phyloP scores from a whole-genome alignment of 1,140 invertebrate genomes.

The Drosophila virilis region DNA sequence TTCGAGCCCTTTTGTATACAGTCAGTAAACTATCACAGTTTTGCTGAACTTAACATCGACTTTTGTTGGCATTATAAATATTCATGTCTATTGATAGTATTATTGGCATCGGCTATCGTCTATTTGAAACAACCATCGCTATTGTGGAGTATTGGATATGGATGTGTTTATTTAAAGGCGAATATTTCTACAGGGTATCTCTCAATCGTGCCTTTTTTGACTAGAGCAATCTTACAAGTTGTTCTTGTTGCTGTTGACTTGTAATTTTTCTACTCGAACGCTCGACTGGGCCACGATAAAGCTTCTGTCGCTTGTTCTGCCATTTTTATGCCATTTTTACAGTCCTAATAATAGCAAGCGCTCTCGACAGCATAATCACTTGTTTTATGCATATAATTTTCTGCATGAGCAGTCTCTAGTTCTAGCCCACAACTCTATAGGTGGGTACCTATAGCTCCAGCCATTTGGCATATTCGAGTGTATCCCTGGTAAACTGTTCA shows the following conservation, averaged over 20 bases:
- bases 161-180: background rate
- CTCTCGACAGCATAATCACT: constrained; percentile 79
- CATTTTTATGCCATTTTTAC: constrained; percentile 54
- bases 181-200: background rate
- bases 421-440: background rate
- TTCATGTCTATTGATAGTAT: too few species aligned
- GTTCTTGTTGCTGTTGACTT: constrained; percentile 34
- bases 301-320: constrained; percentile 52
- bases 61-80: too few species aligned
- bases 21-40: too few species aligned
- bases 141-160: too few species aligned
- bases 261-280: constrained; percentile 48
- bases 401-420: constrained; percentile 70
- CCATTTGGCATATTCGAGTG: constrained; percentile 21
- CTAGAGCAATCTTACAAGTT: background rate
- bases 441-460: background rate
- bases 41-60: too few species aligned
- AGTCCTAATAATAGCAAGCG: constrained; percentile 60
- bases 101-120: too few species aligned
- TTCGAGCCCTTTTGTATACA: too few species aligned
- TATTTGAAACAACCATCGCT: too few species aligned
- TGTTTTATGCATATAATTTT: constrained; percentile 83
- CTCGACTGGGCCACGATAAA: constrained; percentile 38
- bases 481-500: constrained; percentile 57
- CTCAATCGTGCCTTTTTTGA: background rate